Conservation (phyloP, 2,113 vertebrate species). For the Hippoglossus stenolepis region DNA sequence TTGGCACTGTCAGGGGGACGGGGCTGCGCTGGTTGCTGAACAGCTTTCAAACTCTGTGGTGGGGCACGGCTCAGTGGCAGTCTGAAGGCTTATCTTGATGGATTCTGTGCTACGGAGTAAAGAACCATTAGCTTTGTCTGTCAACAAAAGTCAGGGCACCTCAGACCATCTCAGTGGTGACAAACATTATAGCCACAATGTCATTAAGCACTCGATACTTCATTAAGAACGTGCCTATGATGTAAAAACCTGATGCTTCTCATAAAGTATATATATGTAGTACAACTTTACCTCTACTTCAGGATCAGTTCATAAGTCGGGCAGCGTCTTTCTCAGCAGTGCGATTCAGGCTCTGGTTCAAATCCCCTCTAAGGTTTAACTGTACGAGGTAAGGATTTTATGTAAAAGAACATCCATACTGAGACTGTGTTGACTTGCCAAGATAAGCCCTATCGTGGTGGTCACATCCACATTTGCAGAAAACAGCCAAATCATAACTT, state of each 20-base stretch:
- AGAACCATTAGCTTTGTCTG: constrained; percentile 64
- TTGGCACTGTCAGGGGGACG: constrained; percentile 56
- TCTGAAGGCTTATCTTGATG: constrained; percentile 72
- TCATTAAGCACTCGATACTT: constrained; percentile 45
- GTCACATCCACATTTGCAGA: constrained; percentile 2
- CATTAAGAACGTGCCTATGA: constrained; percentile 13
- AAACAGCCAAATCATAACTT: constrained; percentile 24
- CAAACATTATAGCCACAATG: constrained; percentile 23
- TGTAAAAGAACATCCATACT: constrained; percentile 34
- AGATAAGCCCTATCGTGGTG: constrained; percentile 24
- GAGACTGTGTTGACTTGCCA: constrained; percentile 36
- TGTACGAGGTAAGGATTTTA: constrained; percentile 30
- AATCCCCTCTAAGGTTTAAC: constrained; percentile 13
- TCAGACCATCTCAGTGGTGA: constrained; percentile 30
- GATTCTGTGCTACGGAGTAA: constrained; percentile 70
- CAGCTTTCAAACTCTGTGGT: constrained; percentile 58
- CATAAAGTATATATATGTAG: constrained; percentile 1
- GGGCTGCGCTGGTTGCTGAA: constrained; percentile 47
- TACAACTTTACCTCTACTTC: constrained; percentile 8
- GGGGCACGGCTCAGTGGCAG: constrained; percentile 58
- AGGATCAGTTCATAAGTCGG: constrained; percentile 17
- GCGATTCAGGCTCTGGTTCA: constrained; percentile 6
- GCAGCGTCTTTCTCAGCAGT: constrained; percentile 1
- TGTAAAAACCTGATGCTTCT: constrained; percentile 28
- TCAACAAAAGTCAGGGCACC: constrained; percentile 55